phyloP scores from a whole-genome alignment of 2,888 invertebrate genomes.

The Smittia aterrima region DNA sequence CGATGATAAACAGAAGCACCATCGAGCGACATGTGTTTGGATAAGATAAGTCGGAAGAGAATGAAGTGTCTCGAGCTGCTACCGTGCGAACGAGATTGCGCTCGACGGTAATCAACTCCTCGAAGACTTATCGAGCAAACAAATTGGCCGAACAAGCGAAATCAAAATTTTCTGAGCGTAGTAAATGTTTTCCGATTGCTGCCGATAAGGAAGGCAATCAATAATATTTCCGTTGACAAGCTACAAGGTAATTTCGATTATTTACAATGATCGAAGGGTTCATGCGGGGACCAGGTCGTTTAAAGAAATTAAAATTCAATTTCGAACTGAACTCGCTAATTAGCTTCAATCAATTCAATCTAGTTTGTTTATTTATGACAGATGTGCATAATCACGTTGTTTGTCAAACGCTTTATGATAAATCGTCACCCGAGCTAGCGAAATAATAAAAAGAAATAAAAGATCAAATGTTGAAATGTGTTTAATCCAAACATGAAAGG shows the following conservation, averaged over 20 bases:
- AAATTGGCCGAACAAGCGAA: not conserved
- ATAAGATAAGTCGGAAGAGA: not conserved
- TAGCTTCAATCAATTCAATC: not conserved
- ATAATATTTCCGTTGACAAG: conserved; percentile 10
- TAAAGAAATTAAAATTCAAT: not conserved
- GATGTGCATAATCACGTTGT: conserved; percentile 29
- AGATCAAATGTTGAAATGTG: conserved; percentile 10
- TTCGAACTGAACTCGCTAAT: not conserved
- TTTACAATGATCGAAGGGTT: not conserved
- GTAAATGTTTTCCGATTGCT: not conserved
- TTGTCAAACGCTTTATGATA: conserved; percentile 13
- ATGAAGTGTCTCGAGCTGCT: not conserved
- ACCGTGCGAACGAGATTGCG: not conserved
- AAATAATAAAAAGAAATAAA: not conserved
- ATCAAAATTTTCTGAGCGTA: not conserved
- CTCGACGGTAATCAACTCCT: not conserved
- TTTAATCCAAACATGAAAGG: conserved; percentile 10
- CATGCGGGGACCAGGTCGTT: not conserved
- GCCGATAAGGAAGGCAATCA: not conserved
- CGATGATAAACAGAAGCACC: not conserved
- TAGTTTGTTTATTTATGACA: not conserved
- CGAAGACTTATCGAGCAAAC: not conserved
- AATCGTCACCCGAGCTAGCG: not conserved
- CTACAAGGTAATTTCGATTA: conserved; percentile 21
- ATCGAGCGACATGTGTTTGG: not conserved